These are phyloP conservation scores for Ahaetulla prasina DNA, from an alignment of 2,113 vertebrate species.

Conservation along the genomic window DNA sequence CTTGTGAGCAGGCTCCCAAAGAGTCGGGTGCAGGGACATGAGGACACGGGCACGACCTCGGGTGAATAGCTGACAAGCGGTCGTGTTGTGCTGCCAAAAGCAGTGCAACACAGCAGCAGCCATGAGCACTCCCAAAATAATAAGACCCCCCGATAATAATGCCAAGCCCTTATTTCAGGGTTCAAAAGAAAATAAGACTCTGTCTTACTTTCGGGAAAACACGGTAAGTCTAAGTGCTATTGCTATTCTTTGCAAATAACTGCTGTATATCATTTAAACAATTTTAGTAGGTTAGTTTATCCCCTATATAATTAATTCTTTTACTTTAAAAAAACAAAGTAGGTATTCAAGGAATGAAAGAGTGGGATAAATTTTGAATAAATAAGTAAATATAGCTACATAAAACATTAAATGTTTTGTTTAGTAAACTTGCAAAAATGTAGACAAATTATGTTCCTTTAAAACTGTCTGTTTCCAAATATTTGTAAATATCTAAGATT, in stretches of 20 bases:
- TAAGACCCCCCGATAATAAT: too few relatives aligned
- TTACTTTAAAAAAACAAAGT: not conserved
- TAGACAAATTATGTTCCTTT: not conserved
- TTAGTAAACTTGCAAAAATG: conserved; percentile 26
- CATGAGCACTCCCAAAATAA: too few relatives aligned
- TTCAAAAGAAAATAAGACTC: too few relatives aligned
- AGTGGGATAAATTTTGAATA: not conserved
- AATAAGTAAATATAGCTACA: not conserved
- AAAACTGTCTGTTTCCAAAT: not conserved
- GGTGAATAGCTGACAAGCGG: too few relatives aligned
- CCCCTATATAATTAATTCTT: not conserved
- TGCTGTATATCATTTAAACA: conserved; percentile 18
- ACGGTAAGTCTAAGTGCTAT: too few relatives aligned
- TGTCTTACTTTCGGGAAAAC: too few relatives aligned
- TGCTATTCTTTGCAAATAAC: conserved; percentile 26
- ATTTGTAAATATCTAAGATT: not conserved
- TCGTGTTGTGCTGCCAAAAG: too few relatives aligned
- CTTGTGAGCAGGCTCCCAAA: too few relatives aligned
- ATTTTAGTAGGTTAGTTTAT: not conserved
- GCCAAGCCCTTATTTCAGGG: too few relatives aligned
- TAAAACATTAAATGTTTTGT: conserved; percentile 7
- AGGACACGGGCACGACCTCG: too few relatives aligned
- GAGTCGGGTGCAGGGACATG: too few relatives aligned
- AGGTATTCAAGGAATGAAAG: not conserved
- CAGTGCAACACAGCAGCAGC: too few relatives aligned